These are phyloP conservation scores for Argyresthia albistria DNA, from an alignment of 2,888 invertebrate genomes.

Conservation along the genomic window DNA sequence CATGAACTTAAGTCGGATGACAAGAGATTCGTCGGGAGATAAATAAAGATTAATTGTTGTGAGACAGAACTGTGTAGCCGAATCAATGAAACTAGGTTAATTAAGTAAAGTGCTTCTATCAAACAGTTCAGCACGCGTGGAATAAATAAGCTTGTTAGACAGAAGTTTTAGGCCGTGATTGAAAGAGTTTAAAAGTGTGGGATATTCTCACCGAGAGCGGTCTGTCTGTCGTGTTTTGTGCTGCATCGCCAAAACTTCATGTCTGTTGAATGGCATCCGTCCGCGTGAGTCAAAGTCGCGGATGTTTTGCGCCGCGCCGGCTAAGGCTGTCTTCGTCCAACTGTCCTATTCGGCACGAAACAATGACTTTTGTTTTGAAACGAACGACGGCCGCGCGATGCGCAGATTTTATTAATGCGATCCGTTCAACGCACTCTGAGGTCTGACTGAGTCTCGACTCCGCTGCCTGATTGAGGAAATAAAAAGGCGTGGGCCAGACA, in stretches of 20 bases:
- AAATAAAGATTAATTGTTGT: no score
- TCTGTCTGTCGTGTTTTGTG: slow-evolving; percentile 38
- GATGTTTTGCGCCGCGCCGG: slow-evolving; percentile 19
- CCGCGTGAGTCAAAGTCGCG: slow-evolving; percentile 14
- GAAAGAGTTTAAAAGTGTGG: no score
- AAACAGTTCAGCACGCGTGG: no score
- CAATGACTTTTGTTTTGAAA: slow-evolving; percentile 71
- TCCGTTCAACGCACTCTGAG: slow-evolving; percentile 42
- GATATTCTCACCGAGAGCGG: slow-evolving; percentile 32
- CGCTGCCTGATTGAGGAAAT: slow-evolving; percentile 31
- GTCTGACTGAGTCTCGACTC: slow-evolving; percentile 40
- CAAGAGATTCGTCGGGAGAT: no score
- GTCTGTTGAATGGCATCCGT: slow-evolving; percentile 13
- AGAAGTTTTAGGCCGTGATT: no score
- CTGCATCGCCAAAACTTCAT: slow-evolving; percentile 68
- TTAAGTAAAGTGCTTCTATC: no score
- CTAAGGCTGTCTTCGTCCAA: slow-evolving; percentile 47
- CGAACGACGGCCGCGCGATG: slow-evolving; percentile 41
- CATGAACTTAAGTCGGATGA: no score
- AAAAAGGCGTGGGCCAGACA: slow-evolving; percentile 42
- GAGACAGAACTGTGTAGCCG: no score
- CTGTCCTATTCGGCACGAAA: slow-evolving; percentile 56
- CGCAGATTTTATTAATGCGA: slow-evolving; percentile 56
- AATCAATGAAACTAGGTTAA: no score
- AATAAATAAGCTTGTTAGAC: no score